These are phyloP conservation scores for Euwallacea fornicatus DNA, from an alignment of 1,140 invertebrate genomes.

Conservation along the genomic window DNA sequence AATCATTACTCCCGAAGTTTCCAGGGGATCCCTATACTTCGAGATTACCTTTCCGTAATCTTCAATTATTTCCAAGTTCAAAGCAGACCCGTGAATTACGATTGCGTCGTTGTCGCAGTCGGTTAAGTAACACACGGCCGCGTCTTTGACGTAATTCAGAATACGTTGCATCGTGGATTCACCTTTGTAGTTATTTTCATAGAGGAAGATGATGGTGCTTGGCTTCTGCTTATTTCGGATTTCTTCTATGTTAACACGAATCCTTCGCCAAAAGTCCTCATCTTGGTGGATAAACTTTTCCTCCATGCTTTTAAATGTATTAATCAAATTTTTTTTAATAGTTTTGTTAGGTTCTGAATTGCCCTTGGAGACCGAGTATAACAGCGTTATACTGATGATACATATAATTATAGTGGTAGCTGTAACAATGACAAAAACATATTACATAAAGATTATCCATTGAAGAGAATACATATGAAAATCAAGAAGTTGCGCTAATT, in stretches of 20 bases:
- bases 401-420: neutral
- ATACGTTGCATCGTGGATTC: slow-evolving; percentile 38
- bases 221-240: slow-evolving; percentile 38
- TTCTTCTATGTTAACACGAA: slow-evolving; percentile 40
- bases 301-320: slow-evolving; percentile 21
- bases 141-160: slow-evolving; percentile 31
- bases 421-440: neutral
- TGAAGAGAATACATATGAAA: no score
- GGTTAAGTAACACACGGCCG: slow-evolving; percentile 39
- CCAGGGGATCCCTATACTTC: slow-evolving; percentile 47
- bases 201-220: slow-evolving; percentile 44
- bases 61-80: slow-evolving; percentile 43
- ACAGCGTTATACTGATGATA: neutral
- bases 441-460: neutral
- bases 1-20: slow-evolving; percentile 50
- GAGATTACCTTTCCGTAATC: slow-evolving; percentile 55
- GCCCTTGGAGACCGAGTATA: neutral
- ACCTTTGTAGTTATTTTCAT: slow-evolving; percentile 34
- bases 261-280: slow-evolving; percentile 39
- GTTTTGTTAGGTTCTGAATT: slow-evolving; percentile 1
- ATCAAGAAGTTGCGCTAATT: no score
- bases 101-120: slow-evolving; percentile 37
- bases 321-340: neutral
- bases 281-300: slow-evolving; percentile 40
- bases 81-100: slow-evolving; percentile 31